These are phyloP conservation scores for Ctenopoma multispine DNA, from an alignment of 2,797 vertebrate genomes.

Conservation along the genomic window DNA sequence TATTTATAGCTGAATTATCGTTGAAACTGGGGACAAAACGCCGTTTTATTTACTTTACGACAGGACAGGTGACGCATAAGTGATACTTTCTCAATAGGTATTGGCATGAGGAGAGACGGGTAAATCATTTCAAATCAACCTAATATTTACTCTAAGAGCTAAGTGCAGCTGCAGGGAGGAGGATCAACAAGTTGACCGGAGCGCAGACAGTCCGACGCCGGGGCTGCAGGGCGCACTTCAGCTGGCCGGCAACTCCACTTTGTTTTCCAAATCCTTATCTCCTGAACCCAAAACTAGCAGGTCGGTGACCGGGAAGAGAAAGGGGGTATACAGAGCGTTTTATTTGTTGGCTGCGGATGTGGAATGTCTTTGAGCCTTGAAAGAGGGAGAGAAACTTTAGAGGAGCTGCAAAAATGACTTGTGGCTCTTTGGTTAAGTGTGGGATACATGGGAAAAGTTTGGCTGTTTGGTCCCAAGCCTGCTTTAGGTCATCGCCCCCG, in stretches of 20 bases:
- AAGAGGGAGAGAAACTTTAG: conserved; percentile 12
- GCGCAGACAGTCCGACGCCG: conserved; percentile 90
- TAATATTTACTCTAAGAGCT: conserved; percentile 19
- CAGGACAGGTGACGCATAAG: neutral
- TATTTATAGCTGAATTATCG: neutral
- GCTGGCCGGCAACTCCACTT: conserved; percentile 83
- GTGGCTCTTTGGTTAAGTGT: neutral
- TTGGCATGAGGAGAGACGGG: neutral
- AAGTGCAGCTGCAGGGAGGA: conserved; percentile 72
- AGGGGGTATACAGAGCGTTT: conserved; percentile 68
- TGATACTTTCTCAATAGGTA: neutral
- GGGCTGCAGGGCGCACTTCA: conserved; percentile 83
- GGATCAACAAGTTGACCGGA: conserved; percentile 85
- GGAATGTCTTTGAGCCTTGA: conserved; percentile 57
- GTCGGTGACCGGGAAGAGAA: conserved; percentile 81
- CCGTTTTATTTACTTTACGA: too few species aligned
- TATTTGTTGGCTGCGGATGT: conserved; percentile 65
- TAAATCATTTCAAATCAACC: conserved; percentile 10
- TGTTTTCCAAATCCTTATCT: conserved; percentile 88
- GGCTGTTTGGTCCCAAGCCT: conserved; percentile 7
- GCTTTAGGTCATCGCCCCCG: neutral
- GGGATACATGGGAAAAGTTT: conserved; percentile 20
- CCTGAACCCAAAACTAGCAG: conserved; percentile 70
- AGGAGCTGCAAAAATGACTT: conserved; percentile 14
- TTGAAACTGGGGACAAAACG: neutral